phyloP scores from a whole-genome alignment of 2,888 invertebrate genomes.

The Therioaphis trifolii region DNA sequence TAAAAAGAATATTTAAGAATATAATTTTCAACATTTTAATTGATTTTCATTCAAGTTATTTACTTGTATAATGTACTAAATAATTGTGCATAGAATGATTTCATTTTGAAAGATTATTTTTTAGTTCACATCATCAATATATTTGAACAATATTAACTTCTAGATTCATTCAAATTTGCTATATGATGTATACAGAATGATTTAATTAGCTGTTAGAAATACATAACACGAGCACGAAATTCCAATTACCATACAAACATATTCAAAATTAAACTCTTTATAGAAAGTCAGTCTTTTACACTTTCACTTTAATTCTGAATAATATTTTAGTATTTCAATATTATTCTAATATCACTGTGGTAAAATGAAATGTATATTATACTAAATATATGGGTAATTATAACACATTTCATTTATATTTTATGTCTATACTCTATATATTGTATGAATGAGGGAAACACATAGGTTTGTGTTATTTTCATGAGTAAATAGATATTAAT shows the following conservation, averaged over 20 bases:
- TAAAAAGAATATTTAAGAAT: neutral
- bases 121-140: neutral
- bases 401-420: conserved; percentile 1
- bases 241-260: neutral
- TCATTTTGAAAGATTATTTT: neutral
- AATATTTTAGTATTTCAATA: neutral
- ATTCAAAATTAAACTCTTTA: conserved; percentile 24
- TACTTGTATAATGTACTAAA: no score
- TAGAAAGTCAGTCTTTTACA: conserved; percentile 54
- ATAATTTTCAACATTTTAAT: no score
- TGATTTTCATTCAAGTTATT: no score
- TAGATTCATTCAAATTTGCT: neutral
- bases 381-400: conserved; percentile 20
- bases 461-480: conserved; percentile 3
- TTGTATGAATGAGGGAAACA: conserved; percentile 23
- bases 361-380: conserved; percentile 21
- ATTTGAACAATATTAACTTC: neutral
- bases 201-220: neutral
- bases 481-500: conserved; percentile 27
- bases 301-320: conserved; percentile 29
- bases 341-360: neutral
- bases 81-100: neutral
- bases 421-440: conserved; percentile 1
- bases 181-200: neutral
- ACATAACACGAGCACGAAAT: neutral